These are phyloP conservation scores for Anorthoa munda DNA, from an alignment of 2,888 invertebrate genomes.

Conservation along the genomic window DNA sequence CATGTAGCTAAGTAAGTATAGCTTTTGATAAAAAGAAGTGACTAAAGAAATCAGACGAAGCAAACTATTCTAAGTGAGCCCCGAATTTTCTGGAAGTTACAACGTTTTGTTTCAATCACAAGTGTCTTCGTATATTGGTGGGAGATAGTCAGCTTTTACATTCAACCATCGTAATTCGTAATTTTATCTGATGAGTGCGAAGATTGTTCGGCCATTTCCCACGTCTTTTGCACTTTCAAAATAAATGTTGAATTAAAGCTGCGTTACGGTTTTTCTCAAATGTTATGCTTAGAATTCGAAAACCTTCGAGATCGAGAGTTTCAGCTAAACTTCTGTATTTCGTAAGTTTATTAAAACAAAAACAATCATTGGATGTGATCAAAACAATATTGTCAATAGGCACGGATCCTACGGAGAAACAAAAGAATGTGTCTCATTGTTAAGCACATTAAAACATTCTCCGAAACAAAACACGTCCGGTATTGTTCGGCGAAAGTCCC, in stretches of 20 bases:
- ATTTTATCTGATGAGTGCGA: slow-evolving; percentile 49
- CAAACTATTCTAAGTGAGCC: background rate
- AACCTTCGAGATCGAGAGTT: background rate
- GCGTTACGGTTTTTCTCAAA: slow-evolving; percentile 43
- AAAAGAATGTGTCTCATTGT: slow-evolving; percentile 32
- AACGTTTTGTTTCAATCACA: background rate
- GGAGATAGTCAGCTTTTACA: slow-evolving; percentile 30
- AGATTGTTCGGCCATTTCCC: slow-evolving; percentile 58
- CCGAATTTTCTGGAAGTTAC: background rate
- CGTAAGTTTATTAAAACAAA: background rate
- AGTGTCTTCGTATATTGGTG: background rate
- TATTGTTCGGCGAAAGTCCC: slow-evolving; percentile 39
- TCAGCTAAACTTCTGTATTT: background rate
- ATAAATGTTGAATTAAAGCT: slow-evolving; percentile 36
- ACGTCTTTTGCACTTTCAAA: slow-evolving; percentile 63
- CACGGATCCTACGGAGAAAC: slow-evolving; percentile 20
- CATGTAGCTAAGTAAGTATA: background rate
- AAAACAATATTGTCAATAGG: background rate
- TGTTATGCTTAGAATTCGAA: background rate
- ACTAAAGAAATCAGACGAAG: background rate
- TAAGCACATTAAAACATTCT: slow-evolving; percentile 29
- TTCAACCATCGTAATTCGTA: slow-evolving; percentile 35
- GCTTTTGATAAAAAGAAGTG: background rate
- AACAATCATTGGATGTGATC: background rate
- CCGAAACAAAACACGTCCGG: slow-evolving; percentile 25